phyloP scores from a whole-genome alignment of 1,140 invertebrate species.

The Brachionus rubens region DNA sequence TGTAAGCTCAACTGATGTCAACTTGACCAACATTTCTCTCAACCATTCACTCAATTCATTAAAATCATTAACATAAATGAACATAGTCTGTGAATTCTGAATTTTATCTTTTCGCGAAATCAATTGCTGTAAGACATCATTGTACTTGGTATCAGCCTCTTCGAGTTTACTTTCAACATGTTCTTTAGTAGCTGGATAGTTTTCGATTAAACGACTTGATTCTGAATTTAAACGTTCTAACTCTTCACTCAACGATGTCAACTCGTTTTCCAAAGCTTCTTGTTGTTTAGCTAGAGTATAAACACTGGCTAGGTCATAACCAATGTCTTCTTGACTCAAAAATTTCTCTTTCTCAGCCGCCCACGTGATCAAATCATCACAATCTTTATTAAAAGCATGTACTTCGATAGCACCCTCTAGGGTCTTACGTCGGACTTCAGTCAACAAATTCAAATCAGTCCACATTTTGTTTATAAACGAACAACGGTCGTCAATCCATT shows the following conservation, averaged over 20 bases:
- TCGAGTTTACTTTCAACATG: slow-evolving; percentile 37
- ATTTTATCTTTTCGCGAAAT: slow-evolving; percentile 8
- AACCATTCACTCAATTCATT: slow-evolving; percentile 39
- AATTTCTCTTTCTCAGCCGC: slow-evolving; percentile 36
- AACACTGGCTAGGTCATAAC: slow-evolving; percentile 43
- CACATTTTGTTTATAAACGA: not conserved
- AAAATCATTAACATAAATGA: slow-evolving; percentile 30
- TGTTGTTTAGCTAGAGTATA: slow-evolving; percentile 42
- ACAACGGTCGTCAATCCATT: slow-evolving; percentile 28
- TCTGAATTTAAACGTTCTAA: slow-evolving; percentile 24
- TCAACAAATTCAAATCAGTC: not conserved
- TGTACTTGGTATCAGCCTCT: not conserved
- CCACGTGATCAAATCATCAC: slow-evolving; percentile 41
- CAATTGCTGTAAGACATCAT: not conserved
- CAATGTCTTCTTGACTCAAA: slow-evolving; percentile 30
- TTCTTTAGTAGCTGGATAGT: slow-evolving; percentile 35
- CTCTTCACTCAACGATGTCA: not conserved
- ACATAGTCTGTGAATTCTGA: slow-evolving; percentile 32
- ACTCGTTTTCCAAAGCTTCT: slow-evolving; percentile 34
- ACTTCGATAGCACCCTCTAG: slow-evolving; percentile 25
- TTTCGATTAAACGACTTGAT: slow-evolving; percentile 27
- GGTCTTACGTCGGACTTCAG: slow-evolving; percentile 1
- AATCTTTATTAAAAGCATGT: slow-evolving; percentile 42
- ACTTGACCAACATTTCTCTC: slow-evolving; percentile 13
- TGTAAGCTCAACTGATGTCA: slow-evolving; percentile 14